Conservation (phyloP, 2,888 invertebrate species). For the Noctua janthe region DNA sequence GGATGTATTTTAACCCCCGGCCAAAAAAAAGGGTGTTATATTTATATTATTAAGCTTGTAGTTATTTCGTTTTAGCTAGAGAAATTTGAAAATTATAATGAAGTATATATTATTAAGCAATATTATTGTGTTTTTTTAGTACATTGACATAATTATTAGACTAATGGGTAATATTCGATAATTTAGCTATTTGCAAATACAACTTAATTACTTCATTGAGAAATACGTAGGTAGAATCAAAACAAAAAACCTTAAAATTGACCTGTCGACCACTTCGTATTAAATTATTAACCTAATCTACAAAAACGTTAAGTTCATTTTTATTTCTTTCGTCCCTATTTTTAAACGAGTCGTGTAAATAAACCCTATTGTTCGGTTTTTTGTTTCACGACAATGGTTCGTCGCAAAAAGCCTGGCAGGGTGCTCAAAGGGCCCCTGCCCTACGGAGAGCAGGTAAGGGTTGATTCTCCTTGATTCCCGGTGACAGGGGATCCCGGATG, state of each 20-base stretch:
- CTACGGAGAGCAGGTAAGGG: conserved; percentile 74
- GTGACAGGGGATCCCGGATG: conserved; percentile 78
- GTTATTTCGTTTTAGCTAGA: neutral
- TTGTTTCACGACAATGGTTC: conserved; percentile 76
- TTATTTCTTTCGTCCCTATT: conserved; percentile 59
- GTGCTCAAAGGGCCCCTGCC: conserved; percentile 81
- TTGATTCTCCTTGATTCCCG: conserved; percentile 72
- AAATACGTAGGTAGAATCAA: neutral
- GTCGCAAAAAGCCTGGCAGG: conserved; percentile 79
- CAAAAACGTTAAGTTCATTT: conserved; percentile 6
- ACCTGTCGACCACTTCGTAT: conserved; percentile 6
- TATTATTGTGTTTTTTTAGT: neutral
- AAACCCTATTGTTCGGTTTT: conserved; percentile 72
- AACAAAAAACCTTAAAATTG: neutral
- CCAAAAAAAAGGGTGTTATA: too few relatives aligned
- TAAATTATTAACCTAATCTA: neutral
- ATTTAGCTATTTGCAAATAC: neutral
- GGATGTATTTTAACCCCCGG: too few relatives aligned
- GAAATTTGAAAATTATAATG: neutral
- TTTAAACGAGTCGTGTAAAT: conserved; percentile 71
- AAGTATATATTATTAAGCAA: neutral
- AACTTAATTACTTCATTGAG: neutral
- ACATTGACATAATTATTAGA: neutral
- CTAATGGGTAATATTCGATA: neutral
- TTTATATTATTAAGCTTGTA: neutral